These are phyloP conservation scores for Clarias macrocephalus DNA, from an alignment of 2,113 vertebrate species.

Conservation along the genomic window DNA sequence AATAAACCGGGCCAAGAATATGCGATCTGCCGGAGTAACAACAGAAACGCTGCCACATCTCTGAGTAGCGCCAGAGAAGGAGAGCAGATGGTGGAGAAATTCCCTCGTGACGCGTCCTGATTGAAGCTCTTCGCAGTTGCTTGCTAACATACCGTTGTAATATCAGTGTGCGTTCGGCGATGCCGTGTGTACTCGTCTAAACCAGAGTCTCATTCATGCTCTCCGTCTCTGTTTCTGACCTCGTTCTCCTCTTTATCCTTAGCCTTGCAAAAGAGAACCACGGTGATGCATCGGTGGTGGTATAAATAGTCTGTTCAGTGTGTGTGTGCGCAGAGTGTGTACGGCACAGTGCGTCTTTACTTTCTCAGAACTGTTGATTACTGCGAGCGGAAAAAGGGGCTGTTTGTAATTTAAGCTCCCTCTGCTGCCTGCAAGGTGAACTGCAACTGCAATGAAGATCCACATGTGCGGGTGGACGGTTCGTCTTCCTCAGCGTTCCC, in stretches of 20 bases:
- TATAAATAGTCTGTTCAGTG: not conserved
- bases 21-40: constrained; percentile 18
- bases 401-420: not conserved
- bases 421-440: constrained; percentile 8
- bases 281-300: not conserved
- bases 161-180: constrained; percentile 19
- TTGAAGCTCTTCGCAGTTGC: constrained; percentile 36
- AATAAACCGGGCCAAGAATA: constrained; percentile 46
- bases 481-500: not conserved
- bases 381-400: not conserved
- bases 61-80: constrained; percentile 26
- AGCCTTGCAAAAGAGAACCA: not conserved
- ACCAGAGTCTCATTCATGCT: not conserved
- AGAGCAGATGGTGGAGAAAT: constrained; percentile 53
- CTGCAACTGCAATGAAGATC: not conserved
- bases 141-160: constrained; percentile 44
- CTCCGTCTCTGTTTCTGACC: not conserved
- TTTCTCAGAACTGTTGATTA: not conserved
- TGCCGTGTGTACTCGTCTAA: constrained; percentile 9
- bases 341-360: not conserved
- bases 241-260: not conserved
- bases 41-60: constrained; percentile 23
- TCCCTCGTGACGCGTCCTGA: constrained; percentile 43
- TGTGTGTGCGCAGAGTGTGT: not conserved
- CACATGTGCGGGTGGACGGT: not conserved